Conservation (phyloP, 2,888 invertebrate genomes). For the Agrochola lychnidis region DNA sequence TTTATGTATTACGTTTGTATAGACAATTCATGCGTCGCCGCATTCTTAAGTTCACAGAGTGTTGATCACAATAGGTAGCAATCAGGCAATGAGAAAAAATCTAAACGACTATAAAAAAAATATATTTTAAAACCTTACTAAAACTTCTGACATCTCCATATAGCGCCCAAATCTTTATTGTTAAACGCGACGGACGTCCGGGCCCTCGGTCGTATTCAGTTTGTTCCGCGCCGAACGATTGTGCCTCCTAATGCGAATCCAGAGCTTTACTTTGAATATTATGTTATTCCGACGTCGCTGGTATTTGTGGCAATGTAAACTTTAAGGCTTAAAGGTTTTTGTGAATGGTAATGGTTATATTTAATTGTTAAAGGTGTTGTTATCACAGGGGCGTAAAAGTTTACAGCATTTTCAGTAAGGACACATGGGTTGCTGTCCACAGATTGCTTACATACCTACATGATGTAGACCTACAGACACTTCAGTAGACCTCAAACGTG, state of each 20-base stretch:
- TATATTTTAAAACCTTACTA: not conserved
- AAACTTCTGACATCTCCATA: constrained; percentile 25
- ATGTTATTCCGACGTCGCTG: constrained; percentile 40
- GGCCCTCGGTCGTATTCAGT: constrained; percentile 56
- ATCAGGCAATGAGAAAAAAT: not conserved
- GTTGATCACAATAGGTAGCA: too few relatives aligned
- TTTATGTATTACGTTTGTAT: too few relatives aligned
- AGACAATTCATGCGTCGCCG: too few relatives aligned
- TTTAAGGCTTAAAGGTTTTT: constrained; percentile 24
- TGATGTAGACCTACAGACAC: not conserved
- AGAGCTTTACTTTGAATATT: constrained; percentile 58
- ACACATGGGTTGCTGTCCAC: not conserved
- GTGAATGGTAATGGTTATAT: constrained; percentile 19
- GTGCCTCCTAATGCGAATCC: constrained; percentile 57
- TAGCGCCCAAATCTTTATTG: constrained; percentile 55
- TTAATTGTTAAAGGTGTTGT: constrained; percentile 20
- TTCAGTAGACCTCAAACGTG: not conserved
- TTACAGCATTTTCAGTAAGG: not conserved
- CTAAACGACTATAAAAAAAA: not conserved
- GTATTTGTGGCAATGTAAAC: constrained; percentile 46
- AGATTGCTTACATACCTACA: not conserved
- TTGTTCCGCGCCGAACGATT: constrained; percentile 56
- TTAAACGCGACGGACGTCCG: constrained; percentile 63
- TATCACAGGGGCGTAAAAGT: constrained; percentile 21
- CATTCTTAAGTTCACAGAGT: too few relatives aligned